Evolutionary conservation across 1,140 invertebrate genomes (phyloP).

Genomic region (Brachionus angularis): DNA sequence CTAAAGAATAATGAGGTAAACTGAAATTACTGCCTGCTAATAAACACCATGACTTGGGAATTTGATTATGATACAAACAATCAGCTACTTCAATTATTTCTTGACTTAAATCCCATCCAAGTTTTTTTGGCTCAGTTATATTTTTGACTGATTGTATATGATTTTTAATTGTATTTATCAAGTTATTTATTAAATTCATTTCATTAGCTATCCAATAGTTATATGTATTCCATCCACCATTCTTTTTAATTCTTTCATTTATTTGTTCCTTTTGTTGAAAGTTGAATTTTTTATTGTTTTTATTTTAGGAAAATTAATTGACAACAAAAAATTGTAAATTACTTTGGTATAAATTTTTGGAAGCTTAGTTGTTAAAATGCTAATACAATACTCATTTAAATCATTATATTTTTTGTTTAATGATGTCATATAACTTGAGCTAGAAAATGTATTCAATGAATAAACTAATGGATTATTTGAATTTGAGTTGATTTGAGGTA

Average conservation of each 20-base stretch:
- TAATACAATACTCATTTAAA: slow-evolving; percentile 55
- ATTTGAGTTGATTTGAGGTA: slow-evolving; percentile 28
- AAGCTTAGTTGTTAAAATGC: slow-evolving; percentile 50
- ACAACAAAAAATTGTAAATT: neutral
- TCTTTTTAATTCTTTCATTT: slow-evolving; percentile 54
- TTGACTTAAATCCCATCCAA: slow-evolving; percentile 52
- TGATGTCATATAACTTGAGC: slow-evolving; percentile 51
- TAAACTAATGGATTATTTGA: neutral
- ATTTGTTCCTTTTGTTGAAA: slow-evolving; percentile 51
- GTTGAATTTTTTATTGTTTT: neutral
- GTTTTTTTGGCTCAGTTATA: slow-evolving; percentile 51
- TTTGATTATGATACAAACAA: slow-evolving; percentile 53
- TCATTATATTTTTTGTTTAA: slow-evolving; percentile 55
- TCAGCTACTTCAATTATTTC: slow-evolving; percentile 52
- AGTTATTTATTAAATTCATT: slow-evolving; percentile 52
- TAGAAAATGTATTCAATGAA: slow-evolving; percentile 12
- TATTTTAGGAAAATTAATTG: no score
- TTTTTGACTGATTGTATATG: slow-evolving; percentile 51
- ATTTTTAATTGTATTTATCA: slow-evolving; percentile 52
- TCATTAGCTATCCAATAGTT: slow-evolving; percentile 57
- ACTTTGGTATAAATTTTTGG: slow-evolving; percentile 50
- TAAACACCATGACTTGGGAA: slow-evolving; percentile 50
- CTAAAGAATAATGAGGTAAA: slow-evolving; percentile 19
- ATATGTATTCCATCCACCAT: slow-evolving; percentile 51
- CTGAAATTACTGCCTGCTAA: neutral